A percentile compares a stretch with the other conserved stretches of the same genome.
These are phyloP conservation scores for Sprattus sprattus DNA, from an alignment of 2,113 vertebrate species.

Conservation along the genomic window DNA sequence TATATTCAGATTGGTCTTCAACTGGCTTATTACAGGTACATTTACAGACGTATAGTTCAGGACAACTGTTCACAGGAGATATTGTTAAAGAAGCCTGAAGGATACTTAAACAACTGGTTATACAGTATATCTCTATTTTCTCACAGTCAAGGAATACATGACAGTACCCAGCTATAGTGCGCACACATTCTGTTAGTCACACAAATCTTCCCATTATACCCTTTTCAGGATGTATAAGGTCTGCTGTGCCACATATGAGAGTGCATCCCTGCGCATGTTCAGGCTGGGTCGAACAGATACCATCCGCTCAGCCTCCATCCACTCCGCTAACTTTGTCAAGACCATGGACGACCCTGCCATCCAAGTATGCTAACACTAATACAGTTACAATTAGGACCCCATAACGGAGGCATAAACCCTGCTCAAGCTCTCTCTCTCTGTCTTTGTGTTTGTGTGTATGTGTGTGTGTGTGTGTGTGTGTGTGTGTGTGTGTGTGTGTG, in stretches of 20 bases:
- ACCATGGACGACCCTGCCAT: slow-evolving; percentile 75
- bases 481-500: background rate
- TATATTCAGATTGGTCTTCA: slow-evolving; percentile 91
- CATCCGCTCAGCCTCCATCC: slow-evolving; percentile 81
- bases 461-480: background rate
- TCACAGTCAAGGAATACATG: background rate
- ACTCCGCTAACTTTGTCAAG: slow-evolving; percentile 78
- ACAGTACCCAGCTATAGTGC: background rate
- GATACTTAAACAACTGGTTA: no score
- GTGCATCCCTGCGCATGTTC: slow-evolving; percentile 88
- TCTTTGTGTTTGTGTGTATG: background rate
- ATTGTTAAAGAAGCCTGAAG: no score
- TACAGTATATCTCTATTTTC: no score
- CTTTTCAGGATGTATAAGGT: slow-evolving; percentile 76
- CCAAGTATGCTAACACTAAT: slow-evolving; percentile 63
- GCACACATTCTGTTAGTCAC: background rate
- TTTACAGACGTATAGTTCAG: background rate
- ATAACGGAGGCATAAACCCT: background rate
- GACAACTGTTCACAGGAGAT: background rate
- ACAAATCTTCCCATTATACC: background rate
- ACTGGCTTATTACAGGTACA: slow-evolving; percentile 88
- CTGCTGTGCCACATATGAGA: slow-evolving; percentile 86
- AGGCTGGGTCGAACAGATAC: slow-evolving; percentile 90
- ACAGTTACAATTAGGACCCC: background rate
- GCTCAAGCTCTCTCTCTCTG: background rate